These are phyloP conservation scores for Drosophila santomea DNA, from an alignment of 1,140 invertebrate species.

Conservation along the genomic window DNA sequence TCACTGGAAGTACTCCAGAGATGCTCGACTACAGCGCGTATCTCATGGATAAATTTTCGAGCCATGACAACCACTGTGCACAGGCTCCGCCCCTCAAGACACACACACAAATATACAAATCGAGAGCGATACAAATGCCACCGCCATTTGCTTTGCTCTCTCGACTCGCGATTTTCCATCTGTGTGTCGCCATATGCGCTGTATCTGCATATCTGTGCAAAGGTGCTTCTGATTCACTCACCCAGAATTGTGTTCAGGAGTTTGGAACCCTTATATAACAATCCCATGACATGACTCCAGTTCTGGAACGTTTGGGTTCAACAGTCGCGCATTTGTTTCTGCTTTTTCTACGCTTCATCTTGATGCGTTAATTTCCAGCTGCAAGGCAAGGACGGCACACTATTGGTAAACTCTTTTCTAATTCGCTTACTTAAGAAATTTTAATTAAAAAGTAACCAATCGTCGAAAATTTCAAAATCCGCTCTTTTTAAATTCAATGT, in stretches of 20 bases:
- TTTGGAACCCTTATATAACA: slow-evolving; percentile 85
- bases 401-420: background rate
- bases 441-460: too few species aligned
- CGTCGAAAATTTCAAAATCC: too few species aligned
- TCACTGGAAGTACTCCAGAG: slow-evolving; percentile 26
- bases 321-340: slow-evolving; percentile 62
- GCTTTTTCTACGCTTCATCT: slow-evolving; percentile 84
- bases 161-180: slow-evolving; percentile 23
- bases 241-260: slow-evolving; percentile 85
- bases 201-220: slow-evolving; percentile 13
- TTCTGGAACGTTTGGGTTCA: slow-evolving; percentile 58
- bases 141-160: slow-evolving; percentile 71
- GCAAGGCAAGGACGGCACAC: slow-evolving; percentile 24
- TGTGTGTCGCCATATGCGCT: background rate
- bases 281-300: slow-evolving; percentile 85
- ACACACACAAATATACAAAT: slow-evolving; percentile 13
- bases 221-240: slow-evolving; percentile 47
- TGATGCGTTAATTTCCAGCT: slow-evolving; percentile 66
- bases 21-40: slow-evolving; percentile 30
- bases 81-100: slow-evolving; percentile 66
- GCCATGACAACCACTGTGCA: slow-evolving; percentile 60
- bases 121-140: background rate
- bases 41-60: slow-evolving; percentile 40
- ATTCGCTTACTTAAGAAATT: too few species aligned
- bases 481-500: too few species aligned